Evolutionary conservation across 2,113 vertebrate species (phyloP).

Genomic region (Brevimyrus niger): DNA sequence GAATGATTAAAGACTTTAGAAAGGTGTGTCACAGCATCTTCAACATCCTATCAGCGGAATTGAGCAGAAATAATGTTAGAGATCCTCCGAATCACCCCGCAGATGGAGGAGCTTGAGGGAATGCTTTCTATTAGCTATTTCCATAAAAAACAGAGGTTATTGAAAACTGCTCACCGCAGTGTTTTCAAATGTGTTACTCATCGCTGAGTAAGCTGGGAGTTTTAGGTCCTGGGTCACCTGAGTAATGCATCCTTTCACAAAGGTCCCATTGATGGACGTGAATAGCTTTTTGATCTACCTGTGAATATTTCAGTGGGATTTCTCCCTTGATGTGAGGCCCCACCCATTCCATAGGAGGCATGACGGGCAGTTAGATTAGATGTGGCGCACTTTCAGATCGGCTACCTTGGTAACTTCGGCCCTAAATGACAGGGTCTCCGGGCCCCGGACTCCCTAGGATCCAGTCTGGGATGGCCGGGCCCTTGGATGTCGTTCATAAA

Average conservation of each 20-base stretch:
- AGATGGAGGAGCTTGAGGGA: slow-evolving; percentile 29
- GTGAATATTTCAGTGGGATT: background rate
- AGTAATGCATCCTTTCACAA: slow-evolving; percentile 41
- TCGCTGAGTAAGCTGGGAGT: slow-evolving; percentile 18
- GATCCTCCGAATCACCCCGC: background rate
- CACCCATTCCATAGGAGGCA: background rate
- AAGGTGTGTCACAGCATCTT: background rate
- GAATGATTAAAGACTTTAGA: background rate
- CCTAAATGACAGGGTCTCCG: background rate
- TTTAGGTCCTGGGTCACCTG: slow-evolving; percentile 42
- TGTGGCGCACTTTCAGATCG: background rate
- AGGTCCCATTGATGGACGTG: slow-evolving; percentile 42
- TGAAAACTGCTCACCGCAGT: background rate
- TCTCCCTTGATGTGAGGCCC: background rate
- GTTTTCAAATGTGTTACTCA: slow-evolving; percentile 36
- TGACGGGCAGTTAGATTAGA: background rate
- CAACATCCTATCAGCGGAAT: background rate
- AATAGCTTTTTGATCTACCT: slow-evolving; percentile 18
- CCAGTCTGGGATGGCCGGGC: too few relatives aligned
- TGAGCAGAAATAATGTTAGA: background rate
- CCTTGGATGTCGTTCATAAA: background rate
- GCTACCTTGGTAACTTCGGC: background rate
- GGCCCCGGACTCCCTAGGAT: background rate
- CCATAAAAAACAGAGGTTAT: slow-evolving; percentile 25
- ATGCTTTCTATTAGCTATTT: slow-evolving; percentile 33